Evolutionary conservation across 2,113 vertebrate genomes (phyloP), one percentile per base, ranked within the genome.

Genomic region (Saimiri boliviensis): DNA sequence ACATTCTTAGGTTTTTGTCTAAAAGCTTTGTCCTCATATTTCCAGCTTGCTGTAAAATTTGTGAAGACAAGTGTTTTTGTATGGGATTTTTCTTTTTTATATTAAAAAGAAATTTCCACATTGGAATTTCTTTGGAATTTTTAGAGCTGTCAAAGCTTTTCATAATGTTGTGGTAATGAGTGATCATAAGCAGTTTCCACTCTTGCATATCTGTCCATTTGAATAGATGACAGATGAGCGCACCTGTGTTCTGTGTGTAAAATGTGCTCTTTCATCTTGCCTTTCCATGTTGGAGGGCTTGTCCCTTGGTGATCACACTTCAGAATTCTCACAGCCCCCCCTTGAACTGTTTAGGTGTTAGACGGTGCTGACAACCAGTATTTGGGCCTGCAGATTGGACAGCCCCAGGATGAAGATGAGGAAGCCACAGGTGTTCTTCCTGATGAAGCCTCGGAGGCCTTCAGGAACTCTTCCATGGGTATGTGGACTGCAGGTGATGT

Each of bases 361-460:
- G 99, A 99, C 32, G 99, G 99, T 81, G 98, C 99, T 45, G 99
- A 99, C 89, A 99, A 99, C 97, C 99, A 99, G 93, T 99, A 99
- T 97, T 99, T 99, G 19, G 99, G 99, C 86, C 98, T 99, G 99
- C 99, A 99, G 56, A 99, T 99, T 0, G 99, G 99, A 66, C 99
- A 99, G 35, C 98, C 99, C 1, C 99, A 99, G 96, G 99, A 99
- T 91, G 99, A 99, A 58, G 99, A 99, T 74, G 99, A 99, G 93
- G 99, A 99, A 88, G 97, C 98, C 49, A 35, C 98, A 1, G 98
- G 98, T 23, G 20, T 98, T 63, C 98, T 99, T 19, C 98, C 98
- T 3, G 98, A 98, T 2, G 98, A 97, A 70, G 92, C 96, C 0
- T 27, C 96, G 0, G 99, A 99, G 6, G 98, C 98, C 9, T 99